These are phyloP conservation scores for Dipodomys merriami DNA, from an alignment of 2,113 vertebrate species.

Conservation along the genomic window DNA sequence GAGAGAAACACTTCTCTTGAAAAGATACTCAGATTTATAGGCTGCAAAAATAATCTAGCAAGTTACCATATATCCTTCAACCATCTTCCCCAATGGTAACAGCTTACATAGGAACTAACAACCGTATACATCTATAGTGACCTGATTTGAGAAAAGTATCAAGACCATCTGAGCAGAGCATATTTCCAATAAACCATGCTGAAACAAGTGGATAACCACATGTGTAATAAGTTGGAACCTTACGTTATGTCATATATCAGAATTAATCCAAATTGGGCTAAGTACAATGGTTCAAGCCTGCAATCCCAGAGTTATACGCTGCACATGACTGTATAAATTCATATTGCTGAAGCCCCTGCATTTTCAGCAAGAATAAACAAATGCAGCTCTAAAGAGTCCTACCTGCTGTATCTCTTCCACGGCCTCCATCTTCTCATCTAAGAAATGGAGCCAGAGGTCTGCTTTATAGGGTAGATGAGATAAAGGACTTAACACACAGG, in stretches of 20 bases:
- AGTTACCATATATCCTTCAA: neutral
- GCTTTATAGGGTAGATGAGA: neutral
- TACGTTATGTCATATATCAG: neutral
- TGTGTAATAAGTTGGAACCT: neutral
- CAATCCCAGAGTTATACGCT: neutral
- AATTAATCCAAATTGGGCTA: neutral
- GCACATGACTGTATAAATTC: neutral
- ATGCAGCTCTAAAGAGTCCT: neutral
- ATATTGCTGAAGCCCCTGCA: neutral
- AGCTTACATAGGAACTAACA: constrained; percentile 10
- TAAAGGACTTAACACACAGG: neutral
- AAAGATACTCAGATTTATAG: neutral
- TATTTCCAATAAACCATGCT: neutral
- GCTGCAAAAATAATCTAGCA: neutral
- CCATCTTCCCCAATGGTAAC: neutral
- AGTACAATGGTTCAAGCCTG: neutral
- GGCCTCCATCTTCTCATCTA: neutral
- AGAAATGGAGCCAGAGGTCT: neutral
- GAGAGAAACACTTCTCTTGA: neutral
- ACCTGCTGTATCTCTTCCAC: neutral
- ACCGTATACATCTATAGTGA: neutral
- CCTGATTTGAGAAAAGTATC: neutral
- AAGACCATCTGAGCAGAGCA: neutral
- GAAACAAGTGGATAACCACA: neutral
- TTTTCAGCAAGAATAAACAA: neutral